Conservation (phyloP, 2,888 invertebrate species). For the Lasioglossum leucozonium region DNA sequence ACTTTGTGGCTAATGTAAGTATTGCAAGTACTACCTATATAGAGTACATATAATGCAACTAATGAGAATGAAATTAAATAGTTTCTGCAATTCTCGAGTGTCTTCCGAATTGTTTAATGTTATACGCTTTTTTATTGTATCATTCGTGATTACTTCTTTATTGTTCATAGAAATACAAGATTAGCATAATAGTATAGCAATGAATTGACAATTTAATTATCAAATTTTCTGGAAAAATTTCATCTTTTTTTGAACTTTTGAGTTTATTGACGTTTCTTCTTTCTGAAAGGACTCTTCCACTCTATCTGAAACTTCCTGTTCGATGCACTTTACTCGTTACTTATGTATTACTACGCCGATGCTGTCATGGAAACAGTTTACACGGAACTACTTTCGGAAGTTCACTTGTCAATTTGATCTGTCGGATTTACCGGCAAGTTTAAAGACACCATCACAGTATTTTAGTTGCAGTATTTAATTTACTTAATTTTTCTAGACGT, state of each 20-base stretch:
- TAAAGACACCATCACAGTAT: constrained; percentile 54
- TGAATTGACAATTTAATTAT: neutral
- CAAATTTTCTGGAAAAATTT: neutral
- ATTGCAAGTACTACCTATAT: neutral
- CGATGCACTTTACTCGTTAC: constrained; percentile 21
- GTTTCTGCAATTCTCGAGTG: neutral
- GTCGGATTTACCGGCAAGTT: constrained; percentile 74
- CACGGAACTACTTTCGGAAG: constrained; percentile 80
- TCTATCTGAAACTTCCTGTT: constrained; percentile 13
- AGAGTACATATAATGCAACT: neutral
- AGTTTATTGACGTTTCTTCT: neutral
- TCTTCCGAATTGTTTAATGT: neutral
- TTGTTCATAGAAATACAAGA: neutral
- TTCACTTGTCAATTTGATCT: constrained; percentile 73
- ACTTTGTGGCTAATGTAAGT: neutral
- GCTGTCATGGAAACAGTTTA: constrained; percentile 78
- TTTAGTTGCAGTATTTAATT: constrained; percentile 26
- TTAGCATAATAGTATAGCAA: neutral
- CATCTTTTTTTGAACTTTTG: neutral
- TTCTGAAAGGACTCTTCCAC: neutral
- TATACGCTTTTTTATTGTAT: no score
- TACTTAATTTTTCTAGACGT: constrained; percentile 2
- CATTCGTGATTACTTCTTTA: neutral
- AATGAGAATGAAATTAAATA: neutral
- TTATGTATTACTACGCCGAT: constrained; percentile 69